These are phyloP conservation scores for Pyrgus malvae DNA, from an alignment of 2,888 invertebrate genomes.

Conservation along the genomic window DNA sequence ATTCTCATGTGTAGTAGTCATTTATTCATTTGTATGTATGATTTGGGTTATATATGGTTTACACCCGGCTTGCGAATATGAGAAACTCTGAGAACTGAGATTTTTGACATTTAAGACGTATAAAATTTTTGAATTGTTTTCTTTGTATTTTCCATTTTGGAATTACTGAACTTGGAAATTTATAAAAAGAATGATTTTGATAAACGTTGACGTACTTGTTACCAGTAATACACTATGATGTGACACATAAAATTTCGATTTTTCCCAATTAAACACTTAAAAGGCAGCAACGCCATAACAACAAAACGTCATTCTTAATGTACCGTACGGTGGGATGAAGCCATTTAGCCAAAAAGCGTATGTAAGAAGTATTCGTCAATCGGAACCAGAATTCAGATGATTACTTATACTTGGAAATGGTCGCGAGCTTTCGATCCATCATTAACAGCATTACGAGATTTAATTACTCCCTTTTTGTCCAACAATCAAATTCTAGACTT, in stretches of 20 bases:
- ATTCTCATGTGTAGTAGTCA: no score
- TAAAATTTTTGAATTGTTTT: no score
- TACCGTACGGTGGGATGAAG: slow-evolving; percentile 66
- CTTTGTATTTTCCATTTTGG: no score
- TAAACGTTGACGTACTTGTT: no score
- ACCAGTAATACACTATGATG: no score
- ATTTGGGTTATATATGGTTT: no score
- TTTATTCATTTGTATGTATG: no score
- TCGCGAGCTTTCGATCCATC: slow-evolving; percentile 62
- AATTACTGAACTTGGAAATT: no score
- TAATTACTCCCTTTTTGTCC: slow-evolving; percentile 59
- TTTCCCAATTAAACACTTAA: slow-evolving; percentile 6
- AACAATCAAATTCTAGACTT: slow-evolving; percentile 35
- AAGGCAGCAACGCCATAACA: slow-evolving; percentile 21
- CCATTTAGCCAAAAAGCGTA: slow-evolving; percentile 73
- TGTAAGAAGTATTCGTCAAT: slow-evolving; percentile 55
- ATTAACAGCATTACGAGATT: slow-evolving; percentile 74
- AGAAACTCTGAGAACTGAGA: no score
- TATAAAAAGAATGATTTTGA: no score
- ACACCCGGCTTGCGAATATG: no score
- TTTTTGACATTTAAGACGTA: no score
- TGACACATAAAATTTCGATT: background rate
- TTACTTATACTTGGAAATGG: slow-evolving; percentile 79
- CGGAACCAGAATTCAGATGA: slow-evolving; percentile 73
- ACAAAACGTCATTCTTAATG: slow-evolving; percentile 41